Evolutionary conservation across 2,113 vertebrate species (phyloP).

Genomic region (Gracilinanus agilis): DNA sequence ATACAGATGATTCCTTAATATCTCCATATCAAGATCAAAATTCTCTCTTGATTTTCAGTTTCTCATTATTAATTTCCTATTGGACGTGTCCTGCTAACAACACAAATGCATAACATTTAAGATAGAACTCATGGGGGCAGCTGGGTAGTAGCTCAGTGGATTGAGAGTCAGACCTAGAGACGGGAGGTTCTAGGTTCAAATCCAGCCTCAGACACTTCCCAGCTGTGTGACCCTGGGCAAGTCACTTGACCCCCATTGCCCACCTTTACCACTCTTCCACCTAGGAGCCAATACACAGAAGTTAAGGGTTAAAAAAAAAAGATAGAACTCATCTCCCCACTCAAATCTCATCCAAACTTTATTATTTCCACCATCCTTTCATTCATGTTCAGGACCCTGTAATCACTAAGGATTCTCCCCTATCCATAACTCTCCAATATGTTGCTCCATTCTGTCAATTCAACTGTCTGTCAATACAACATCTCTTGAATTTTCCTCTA

Average conservation of each 20-base stretch:
- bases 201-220: no score
- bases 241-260: no score
- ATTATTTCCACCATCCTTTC: background rate
- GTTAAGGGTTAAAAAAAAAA: no score
- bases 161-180: no score
- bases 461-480: background rate
- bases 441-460: background rate
- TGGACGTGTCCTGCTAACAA: background rate
- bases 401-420: background rate
- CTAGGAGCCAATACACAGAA: no score
- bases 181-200: no score
- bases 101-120: background rate
- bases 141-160: no score
- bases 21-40: background rate
- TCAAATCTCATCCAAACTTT: background rate
- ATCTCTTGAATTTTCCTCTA: background rate
- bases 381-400: background rate
- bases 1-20: background rate
- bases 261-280: no score
- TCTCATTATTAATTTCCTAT: background rate
- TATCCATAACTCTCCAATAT: background rate
- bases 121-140: background rate
- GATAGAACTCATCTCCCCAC: background rate
- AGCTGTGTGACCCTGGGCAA: no score
- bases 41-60: background rate